Conservation (phyloP, 2,113 vertebrate genomes). For the Propithecus coquereli region DNA sequence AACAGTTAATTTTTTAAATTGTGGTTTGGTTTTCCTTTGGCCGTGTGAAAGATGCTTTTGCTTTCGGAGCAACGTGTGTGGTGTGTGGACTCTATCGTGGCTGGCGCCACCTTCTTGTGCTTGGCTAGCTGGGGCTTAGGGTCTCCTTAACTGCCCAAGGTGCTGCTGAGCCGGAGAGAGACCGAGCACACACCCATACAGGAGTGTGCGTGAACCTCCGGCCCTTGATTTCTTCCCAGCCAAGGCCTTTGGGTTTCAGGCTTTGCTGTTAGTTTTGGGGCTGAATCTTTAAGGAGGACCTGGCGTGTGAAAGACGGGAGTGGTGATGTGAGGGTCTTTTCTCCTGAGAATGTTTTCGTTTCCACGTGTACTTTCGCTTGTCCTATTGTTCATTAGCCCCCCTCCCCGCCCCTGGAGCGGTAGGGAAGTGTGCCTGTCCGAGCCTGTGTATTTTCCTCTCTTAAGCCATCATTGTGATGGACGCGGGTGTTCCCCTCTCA, state of each 20-base stretch:
- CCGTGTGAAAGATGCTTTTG: background rate
- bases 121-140: background rate
- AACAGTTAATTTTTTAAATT: background rate
- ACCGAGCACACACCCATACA: background rate
- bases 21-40: background rate
- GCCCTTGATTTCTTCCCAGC: background rate
- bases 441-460: background rate
- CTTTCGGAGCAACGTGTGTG: fast-evolving
- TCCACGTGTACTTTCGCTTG: background rate
- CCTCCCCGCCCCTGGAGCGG: no score
- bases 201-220: background rate
- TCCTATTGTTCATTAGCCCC: no score
- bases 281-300: background rate
- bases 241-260: background rate
- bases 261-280: background rate
- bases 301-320: background rate
- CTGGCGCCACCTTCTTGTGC: background rate
- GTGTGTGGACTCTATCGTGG: background rate
- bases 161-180: no score
- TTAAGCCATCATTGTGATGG: background rate
- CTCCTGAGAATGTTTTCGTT: background rate
- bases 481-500: background rate
- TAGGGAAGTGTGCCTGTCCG: fast-evolving
- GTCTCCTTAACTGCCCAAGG: background rate
- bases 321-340: background rate